These are phyloP conservation scores for Gymnarchus niloticus DNA, from an alignment of 2,113 vertebrate species.

Conservation along the genomic window DNA sequence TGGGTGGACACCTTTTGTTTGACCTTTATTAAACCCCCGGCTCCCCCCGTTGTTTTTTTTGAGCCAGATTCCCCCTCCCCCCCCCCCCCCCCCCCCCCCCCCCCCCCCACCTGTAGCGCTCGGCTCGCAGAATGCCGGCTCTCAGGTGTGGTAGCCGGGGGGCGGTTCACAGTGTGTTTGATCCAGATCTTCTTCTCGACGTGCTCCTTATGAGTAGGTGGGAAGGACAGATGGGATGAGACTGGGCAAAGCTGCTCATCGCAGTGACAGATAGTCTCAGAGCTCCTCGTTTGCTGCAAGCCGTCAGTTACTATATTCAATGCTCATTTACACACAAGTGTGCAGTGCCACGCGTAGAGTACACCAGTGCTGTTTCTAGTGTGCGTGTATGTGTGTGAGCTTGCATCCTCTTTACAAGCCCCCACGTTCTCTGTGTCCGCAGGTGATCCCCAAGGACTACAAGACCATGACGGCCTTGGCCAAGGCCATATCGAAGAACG, in stretches of 20 bases:
- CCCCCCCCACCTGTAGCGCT: not conserved
- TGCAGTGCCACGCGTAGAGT: not conserved
- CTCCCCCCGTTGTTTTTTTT: too few species aligned
- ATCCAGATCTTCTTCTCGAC: not conserved
- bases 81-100: not conserved
- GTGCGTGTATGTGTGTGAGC: not conserved
- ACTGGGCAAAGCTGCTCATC: not conserved
- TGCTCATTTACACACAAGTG: not conserved
- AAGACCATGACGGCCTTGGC: conserved; percentile 98
- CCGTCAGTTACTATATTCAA: not conserved
- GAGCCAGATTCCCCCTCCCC: too few species aligned
- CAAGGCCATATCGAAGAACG: conserved; percentile 95
- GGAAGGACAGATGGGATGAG: not conserved
- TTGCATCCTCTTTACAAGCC: not conserved
- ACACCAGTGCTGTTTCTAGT: not conserved
- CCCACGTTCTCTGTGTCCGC: conserved; percentile 14
- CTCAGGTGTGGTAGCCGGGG: not conserved
- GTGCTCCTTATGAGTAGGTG: not conserved
- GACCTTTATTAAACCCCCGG: too few species aligned
- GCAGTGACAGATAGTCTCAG: not conserved
- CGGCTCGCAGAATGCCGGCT: not conserved
- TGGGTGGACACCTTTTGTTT: too few species aligned
- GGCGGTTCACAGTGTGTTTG: not conserved
- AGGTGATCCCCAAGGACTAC: conserved; percentile 99
- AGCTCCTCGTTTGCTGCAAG: not conserved